Percentiles rank a stretch among this genome's conserved stretches.
These are phyloP conservation scores for Phasianus colchicus DNA, from an alignment of 2,113 vertebrate genomes.

Conservation along the genomic window DNA sequence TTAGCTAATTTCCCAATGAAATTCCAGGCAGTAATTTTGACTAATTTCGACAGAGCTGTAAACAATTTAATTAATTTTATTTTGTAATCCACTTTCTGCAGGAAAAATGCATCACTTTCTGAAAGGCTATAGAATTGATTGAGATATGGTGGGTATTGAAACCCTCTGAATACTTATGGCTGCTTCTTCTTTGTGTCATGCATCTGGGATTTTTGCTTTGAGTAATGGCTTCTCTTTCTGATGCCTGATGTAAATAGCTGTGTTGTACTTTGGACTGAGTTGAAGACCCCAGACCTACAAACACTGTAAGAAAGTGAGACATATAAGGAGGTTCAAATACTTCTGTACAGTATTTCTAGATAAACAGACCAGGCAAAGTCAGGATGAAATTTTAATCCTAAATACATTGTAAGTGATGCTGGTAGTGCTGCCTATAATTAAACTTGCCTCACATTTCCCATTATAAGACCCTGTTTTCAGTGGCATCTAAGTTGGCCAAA, in stretches of 20 bases:
- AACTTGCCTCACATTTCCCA: conserved; percentile 64
- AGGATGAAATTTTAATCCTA: conserved; percentile 38
- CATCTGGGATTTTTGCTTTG: background rate
- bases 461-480: conserved; percentile 44
- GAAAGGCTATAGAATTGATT: background rate
- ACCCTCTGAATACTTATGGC: background rate
- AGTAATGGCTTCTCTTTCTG: background rate
- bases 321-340: background rate
- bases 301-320: background rate
- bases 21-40: background rate
- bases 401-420: conserved; percentile 3
- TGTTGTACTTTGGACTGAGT: background rate
- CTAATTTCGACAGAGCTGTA: background rate
- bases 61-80: background rate
- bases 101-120: background rate
- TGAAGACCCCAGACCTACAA: conserved; percentile 1
- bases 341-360: conserved; percentile 44
- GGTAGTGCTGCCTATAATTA: conserved; percentile 56
- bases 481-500: conserved; percentile 43
- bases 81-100: background rate
- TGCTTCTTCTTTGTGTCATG: background rate
- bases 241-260: background rate
- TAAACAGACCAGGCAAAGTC: conserved; percentile 20
- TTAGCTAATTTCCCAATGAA: background rate
- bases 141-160: background rate